A percentile compares a stretch with the other conserved stretches of the same genome.
Conservation (phyloP, 2,113 vertebrate genomes). For the Gavia stellata region DNA sequence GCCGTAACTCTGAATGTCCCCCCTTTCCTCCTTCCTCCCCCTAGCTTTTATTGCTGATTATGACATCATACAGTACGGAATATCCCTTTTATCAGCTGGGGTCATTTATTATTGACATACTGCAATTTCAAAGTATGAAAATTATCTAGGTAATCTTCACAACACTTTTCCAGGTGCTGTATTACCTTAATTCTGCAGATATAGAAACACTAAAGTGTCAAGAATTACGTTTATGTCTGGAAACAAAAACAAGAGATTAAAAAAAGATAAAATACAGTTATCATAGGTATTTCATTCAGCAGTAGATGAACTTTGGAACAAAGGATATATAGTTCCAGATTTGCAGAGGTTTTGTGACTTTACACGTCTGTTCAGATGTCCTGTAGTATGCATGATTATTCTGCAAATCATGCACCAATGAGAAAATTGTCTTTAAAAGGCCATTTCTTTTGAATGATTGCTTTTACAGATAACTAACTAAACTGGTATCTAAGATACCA, state of each 20-base stretch:
- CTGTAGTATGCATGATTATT: background rate
- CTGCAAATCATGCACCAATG: background rate
- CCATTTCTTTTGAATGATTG: background rate
- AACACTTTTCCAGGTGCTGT: background rate
- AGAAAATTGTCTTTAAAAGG: background rate
- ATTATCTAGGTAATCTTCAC: background rate
- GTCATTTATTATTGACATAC: background rate
- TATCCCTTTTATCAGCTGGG: background rate
- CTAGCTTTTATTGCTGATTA: background rate
- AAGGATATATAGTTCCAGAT: background rate
- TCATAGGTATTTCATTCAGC: background rate
- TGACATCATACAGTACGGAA: background rate
- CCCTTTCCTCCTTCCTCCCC: background rate
- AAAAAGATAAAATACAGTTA: background rate
- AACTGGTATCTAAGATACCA: background rate
- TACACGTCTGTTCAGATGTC: background rate
- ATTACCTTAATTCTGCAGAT: background rate
- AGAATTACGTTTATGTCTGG: background rate
- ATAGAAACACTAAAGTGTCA: background rate
- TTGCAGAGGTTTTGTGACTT: background rate
- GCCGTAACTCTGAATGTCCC: accelerated
- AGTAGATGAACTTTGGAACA: background rate
- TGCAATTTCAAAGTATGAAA: background rate
- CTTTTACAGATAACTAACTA: background rate
- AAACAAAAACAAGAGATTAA: background rate